Conservation (phyloP, 2,113 vertebrate genomes). For the Prietella phreatophila region DNA sequence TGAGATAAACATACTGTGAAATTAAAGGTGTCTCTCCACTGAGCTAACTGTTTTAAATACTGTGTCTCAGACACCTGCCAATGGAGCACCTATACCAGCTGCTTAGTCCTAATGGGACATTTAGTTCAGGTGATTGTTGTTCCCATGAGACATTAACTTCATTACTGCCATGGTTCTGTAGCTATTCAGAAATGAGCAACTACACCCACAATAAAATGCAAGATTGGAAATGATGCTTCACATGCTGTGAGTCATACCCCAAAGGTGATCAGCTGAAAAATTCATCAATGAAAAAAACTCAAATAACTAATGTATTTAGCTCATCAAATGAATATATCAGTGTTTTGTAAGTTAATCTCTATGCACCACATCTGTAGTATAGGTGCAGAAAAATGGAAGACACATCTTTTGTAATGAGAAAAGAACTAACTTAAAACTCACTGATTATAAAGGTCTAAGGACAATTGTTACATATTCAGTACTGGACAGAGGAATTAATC, state of each 20-base stretch:
- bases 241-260: slow-evolving; percentile 1
- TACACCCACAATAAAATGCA: slow-evolving; percentile 11
- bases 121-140: slow-evolving; percentile 28
- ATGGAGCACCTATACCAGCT: slow-evolving; percentile 25
- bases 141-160: slow-evolving; percentile 28
- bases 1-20: not conserved
- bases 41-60: not conserved
- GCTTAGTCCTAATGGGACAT: slow-evolving; percentile 39
- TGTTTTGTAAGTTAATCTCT: not conserved
- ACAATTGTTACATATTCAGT: not conserved
- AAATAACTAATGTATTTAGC: not conserved
- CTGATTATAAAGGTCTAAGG: not conserved
- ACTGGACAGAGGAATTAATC: not conserved
- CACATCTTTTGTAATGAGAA: not conserved
- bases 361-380: not conserved
- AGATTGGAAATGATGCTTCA: not conserved
- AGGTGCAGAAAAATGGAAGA: not conserved
- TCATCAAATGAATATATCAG: not conserved
- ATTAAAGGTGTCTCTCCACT: not conserved
- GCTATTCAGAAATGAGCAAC: slow-evolving; percentile 17
- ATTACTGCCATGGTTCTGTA: slow-evolving; percentile 25
- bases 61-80: slow-evolving; percentile 12
- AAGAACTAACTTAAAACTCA: not conserved
- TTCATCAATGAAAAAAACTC: not conserved
- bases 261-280: not conserved